Evolutionary conservation across 1,140 invertebrate genomes (phyloP).

Genomic region (Calycopis cecrops): DNA sequence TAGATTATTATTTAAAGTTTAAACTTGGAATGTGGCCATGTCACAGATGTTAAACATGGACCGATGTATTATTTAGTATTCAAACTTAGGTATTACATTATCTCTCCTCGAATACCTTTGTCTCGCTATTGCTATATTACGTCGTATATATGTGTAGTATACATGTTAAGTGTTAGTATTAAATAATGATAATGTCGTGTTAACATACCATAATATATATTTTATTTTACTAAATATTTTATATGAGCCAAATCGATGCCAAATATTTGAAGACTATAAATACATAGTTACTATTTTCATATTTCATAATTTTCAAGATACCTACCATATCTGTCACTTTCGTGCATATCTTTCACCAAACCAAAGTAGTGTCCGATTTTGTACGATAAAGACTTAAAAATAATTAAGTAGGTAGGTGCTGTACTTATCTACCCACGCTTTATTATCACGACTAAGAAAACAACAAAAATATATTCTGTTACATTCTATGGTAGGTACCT

Average conservation of each 20-base stretch:
- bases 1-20: slow-evolving; percentile 2
- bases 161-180: background rate
- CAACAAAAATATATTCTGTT: no score
- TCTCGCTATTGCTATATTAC: slow-evolving; percentile 1
- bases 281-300: slow-evolving; percentile 11
- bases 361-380: no score
- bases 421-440: no score
- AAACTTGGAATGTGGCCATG: background rate
- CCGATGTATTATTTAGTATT: no score
- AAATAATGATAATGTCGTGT: slow-evolving; percentile 1
- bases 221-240: slow-evolving; percentile 6
- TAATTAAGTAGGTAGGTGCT: no score
- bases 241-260: slow-evolving; percentile 6
- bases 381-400: no score
- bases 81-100: no score
- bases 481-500: no score
- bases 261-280: slow-evolving; percentile 3
- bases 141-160: slow-evolving; percentile 1
- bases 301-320: background rate
- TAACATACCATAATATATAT: slow-evolving; percentile 1
- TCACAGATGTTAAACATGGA: no score
- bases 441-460: no score
- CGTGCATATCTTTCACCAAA: background rate
- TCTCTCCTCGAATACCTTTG: background rate
- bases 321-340: background rate